These are phyloP conservation scores for Oenanthe oenanthe DNA, from an alignment of 2,113 vertebrate species.

Conservation along the genomic window DNA sequence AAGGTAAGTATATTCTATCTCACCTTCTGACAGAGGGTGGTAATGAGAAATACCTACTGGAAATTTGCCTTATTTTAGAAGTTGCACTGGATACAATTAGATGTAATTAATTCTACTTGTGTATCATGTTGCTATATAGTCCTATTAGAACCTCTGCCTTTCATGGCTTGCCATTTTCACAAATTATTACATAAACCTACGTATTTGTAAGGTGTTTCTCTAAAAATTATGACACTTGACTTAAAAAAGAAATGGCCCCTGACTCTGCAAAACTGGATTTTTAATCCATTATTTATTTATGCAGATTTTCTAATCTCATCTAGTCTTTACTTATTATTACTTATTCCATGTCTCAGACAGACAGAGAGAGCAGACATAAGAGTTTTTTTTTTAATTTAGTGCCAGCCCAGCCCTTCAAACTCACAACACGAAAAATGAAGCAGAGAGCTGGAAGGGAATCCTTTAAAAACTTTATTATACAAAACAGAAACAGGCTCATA, in stretches of 20 bases:
- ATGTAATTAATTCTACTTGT: background rate
- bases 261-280: background rate
- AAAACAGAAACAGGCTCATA: background rate
- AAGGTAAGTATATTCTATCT: background rate
- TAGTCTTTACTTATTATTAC: background rate
- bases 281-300: background rate
- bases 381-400: background rate
- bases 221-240: background rate
- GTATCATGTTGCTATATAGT: background rate
- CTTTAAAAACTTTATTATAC: background rate
- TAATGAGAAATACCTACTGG: background rate
- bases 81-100: background rate
- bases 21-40: background rate
- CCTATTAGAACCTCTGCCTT: background rate
- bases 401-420: background rate
- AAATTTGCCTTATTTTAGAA: background rate
- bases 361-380: background rate
- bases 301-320: background rate
- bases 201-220: background rate
- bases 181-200: background rate
- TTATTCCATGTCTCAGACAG: background rate
- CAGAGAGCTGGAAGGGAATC: background rate
- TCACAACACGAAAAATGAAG: background rate
- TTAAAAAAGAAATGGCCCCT: background rate
- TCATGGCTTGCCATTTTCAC: background rate